A percentile compares a stretch with the other conserved stretches of the same genome.
Evolutionary conservation across 2,888 invertebrate genomes (phyloP).

Genomic region (Acheta domesticus): DNA sequence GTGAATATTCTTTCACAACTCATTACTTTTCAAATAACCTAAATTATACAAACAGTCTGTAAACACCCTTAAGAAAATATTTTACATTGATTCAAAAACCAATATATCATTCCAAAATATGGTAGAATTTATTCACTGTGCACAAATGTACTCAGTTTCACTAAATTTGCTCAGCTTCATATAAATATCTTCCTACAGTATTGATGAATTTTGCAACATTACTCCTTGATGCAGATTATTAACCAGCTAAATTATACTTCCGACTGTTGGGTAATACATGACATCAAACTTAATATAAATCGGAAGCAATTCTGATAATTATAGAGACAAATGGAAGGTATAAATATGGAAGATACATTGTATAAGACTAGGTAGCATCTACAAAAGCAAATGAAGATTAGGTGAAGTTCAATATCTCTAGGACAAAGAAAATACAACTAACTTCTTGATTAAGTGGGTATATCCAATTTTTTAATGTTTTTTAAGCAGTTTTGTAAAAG

Average conservation of each 20-base stretch:
- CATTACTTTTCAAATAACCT: background rate
- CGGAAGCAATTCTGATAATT: background rate
- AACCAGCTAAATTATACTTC: background rate
- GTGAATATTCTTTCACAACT: background rate
- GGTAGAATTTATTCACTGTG: background rate
- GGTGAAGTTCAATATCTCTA: too few relatives aligned
- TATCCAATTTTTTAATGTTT: too few relatives aligned
- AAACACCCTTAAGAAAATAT: conserved; percentile 9
- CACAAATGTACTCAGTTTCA: conserved; percentile 9
- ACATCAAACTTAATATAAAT: background rate
- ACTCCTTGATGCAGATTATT: background rate
- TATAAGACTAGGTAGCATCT: too few relatives aligned
- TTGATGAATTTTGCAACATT: background rate
- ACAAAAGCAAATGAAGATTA: too few relatives aligned
- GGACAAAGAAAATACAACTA: too few relatives aligned
- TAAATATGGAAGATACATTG: background rate
- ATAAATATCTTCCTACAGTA: background rate
- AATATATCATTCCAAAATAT: conserved; percentile 1
- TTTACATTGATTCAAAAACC: conserved; percentile 2
- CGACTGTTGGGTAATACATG: background rate
- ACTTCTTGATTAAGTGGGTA: too few relatives aligned
- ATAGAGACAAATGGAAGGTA: background rate
- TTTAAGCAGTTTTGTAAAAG: too few relatives aligned
- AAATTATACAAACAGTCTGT: conserved; percentile 18
- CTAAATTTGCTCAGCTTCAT: background rate